A percentile compares a stretch with the other conserved stretches of the same genome.
Evolutionary conservation across 2,888 invertebrate species (phyloP).

Genomic region (Drosophila peninsularis): DNA sequence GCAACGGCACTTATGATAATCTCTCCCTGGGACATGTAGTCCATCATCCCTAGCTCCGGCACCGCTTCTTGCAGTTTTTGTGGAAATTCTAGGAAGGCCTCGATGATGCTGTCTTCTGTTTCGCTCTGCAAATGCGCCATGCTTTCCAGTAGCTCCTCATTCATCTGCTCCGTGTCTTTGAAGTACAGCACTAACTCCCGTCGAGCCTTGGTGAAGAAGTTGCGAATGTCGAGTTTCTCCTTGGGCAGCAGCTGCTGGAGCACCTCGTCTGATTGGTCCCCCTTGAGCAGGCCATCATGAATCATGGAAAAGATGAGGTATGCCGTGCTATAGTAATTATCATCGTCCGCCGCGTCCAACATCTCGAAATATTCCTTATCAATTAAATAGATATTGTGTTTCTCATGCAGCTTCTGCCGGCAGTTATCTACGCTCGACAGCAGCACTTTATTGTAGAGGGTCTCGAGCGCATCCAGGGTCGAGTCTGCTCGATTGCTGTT

Average conservation of each 20-base stretch:
- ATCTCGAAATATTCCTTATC: constrained; percentile 55
- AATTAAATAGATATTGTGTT: constrained; percentile 40
- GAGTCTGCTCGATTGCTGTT: background rate
- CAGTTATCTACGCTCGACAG: constrained; percentile 33
- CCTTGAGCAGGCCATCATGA: constrained; percentile 35
- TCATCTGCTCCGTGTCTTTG: constrained; percentile 19
- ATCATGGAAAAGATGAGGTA: constrained; percentile 56
- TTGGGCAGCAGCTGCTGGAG: constrained; percentile 46
- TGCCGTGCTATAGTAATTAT: constrained; percentile 58
- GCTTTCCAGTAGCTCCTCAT: constrained; percentile 40
- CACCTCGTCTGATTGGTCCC: constrained; percentile 33
- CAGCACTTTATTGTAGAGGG: constrained; percentile 56
- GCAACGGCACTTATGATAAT: constrained; percentile 23
- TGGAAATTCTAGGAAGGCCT: constrained; percentile 49
- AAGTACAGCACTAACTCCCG: constrained; percentile 39
- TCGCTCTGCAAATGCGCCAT: constrained; percentile 48
- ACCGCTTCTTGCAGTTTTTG: constrained; percentile 29
- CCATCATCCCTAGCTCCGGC: constrained; percentile 59
- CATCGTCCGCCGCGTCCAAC: constrained; percentile 35
- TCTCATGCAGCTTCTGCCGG: constrained; percentile 11
- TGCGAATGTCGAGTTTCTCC: constrained; percentile 58
- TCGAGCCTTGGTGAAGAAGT: constrained; percentile 40
- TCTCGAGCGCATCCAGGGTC: constrained; percentile 47
- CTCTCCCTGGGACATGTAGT: constrained; percentile 47
- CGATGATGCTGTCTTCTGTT: constrained; percentile 37